phyloP scores from a whole-genome alignment of 2,888 invertebrate genomes.

The Scaptodrosophila latifasciaeformis region DNA sequence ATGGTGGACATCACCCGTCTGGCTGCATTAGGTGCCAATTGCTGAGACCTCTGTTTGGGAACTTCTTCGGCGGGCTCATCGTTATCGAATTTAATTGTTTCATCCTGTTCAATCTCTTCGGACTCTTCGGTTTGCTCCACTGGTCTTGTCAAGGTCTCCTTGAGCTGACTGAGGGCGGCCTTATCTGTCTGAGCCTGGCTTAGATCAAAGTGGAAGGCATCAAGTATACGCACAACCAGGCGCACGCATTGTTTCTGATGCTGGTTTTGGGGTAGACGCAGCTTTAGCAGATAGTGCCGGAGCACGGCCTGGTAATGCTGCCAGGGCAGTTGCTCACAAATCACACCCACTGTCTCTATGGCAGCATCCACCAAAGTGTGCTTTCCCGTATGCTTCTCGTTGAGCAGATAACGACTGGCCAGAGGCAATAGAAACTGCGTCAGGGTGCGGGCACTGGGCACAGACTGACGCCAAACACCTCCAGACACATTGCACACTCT shows the following conservation, averaged over 20 bases:
- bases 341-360: slow-evolving; percentile 85
- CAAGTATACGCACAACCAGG: slow-evolving; percentile 85
- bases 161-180: slow-evolving; percentile 46
- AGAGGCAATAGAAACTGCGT: slow-evolving; percentile 91
- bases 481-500: slow-evolving; percentile 83
- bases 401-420: slow-evolving; percentile 86
- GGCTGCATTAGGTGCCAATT: slow-evolving; percentile 82
- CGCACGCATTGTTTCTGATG: slow-evolving; percentile 90
- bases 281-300: slow-evolving; percentile 85
- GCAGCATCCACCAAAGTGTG: slow-evolving; percentile 89
- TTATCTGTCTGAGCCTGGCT: slow-evolving; percentile 77
- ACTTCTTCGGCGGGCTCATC: slow-evolving; percentile 37
- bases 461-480: slow-evolving; percentile 76
- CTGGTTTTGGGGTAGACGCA: slow-evolving; percentile 80
- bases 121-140: slow-evolving; percentile 39
- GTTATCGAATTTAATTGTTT: slow-evolving; percentile 15
- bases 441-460: slow-evolving; percentile 82
- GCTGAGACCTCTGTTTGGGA: slow-evolving; percentile 16
- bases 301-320: slow-evolving; percentile 89
- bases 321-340: slow-evolving; percentile 90
- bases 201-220: slow-evolving; percentile 94
- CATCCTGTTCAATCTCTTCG: slow-evolving; percentile 20
- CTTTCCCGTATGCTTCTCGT: slow-evolving; percentile 84
- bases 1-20: slow-evolving; percentile 85
- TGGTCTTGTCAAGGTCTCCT: slow-evolving; percentile 53